phyloP scores from a whole-genome alignment of 2,888 invertebrate species.

The Lasioglossum leucozonium region DNA sequence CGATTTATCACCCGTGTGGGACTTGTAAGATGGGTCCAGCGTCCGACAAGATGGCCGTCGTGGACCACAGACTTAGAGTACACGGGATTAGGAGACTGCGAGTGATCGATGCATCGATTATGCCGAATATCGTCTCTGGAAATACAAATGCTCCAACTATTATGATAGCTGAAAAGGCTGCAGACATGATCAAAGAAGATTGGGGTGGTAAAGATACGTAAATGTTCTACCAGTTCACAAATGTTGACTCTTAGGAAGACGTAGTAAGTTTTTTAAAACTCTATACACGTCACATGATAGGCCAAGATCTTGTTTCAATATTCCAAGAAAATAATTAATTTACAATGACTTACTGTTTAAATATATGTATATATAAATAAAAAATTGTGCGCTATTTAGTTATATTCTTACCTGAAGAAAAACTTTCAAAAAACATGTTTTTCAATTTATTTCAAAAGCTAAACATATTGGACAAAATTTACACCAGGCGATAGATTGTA shows the following conservation, averaged over 20 bases:
- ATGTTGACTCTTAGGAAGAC: not conserved
- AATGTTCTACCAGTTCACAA: not conserved
- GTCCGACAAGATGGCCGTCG: conserved; percentile 82
- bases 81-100: conserved; percentile 89
- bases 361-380: too few relatives aligned
- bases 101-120: conserved; percentile 93
- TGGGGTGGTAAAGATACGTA: conserved; percentile 82
- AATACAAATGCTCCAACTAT: conserved; percentile 93
- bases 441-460: too few relatives aligned
- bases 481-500: too few relatives aligned
- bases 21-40: conserved; percentile 93
- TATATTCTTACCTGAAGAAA: too few relatives aligned
- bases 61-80: conserved; percentile 87
- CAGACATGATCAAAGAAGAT: conserved; percentile 93
- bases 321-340: not conserved
- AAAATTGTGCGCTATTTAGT: too few relatives aligned
- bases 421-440: too few relatives aligned
- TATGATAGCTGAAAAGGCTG: conserved; percentile 94
- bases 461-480: too few relatives aligned
- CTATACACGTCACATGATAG: not conserved
- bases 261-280: not conserved
- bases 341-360: not conserved
- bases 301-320: not conserved
- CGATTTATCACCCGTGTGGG: conserved; percentile 93
- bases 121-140: conserved; percentile 92